A percentile compares a stretch with the other conserved stretches of the same genome.
Evolutionary conservation across 2,113 vertebrate species (phyloP).

Genomic region (Ahaetulla prasina): DNA sequence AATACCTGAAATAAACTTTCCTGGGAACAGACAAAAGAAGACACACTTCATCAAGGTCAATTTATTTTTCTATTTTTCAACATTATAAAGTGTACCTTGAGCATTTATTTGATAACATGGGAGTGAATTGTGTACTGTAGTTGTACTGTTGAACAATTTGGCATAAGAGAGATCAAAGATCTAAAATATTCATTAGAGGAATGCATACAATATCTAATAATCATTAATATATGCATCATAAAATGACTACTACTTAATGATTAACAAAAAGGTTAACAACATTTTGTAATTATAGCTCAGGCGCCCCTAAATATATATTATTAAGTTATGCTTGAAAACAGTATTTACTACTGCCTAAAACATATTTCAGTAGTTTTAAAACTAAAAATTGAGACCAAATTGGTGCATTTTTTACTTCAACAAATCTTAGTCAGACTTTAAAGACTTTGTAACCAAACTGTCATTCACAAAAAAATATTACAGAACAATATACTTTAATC

Average conservation of each 20-base stretch:
- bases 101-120: constrained; percentile 68
- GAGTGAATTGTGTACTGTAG: constrained; percentile 40
- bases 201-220: constrained; percentile 12
- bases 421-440: background rate
- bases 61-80: constrained; percentile 83
- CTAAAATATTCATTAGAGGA: constrained; percentile 50
- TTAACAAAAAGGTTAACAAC: constrained; percentile 6
- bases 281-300: background rate
- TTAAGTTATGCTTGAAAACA: background rate
- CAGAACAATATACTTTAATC: background rate
- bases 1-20: constrained; percentile 82
- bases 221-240: background rate
- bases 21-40: constrained; percentile 80
- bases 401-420: background rate
- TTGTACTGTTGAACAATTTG: constrained; percentile 34
- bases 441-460: background rate
- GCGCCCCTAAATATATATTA: background rate
- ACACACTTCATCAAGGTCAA: constrained; percentile 85
- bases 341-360: background rate
- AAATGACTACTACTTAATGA: constrained; percentile 25
- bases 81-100: constrained; percentile 75
- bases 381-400: background rate
- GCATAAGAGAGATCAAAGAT: constrained; percentile 40
- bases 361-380: background rate
- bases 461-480: background rate